Evolutionary conservation across 2,888 invertebrate genomes (phyloP), one percentile per base, ranked within the genome.

Genomic region (Caenorhabditis sp.): DNA sequence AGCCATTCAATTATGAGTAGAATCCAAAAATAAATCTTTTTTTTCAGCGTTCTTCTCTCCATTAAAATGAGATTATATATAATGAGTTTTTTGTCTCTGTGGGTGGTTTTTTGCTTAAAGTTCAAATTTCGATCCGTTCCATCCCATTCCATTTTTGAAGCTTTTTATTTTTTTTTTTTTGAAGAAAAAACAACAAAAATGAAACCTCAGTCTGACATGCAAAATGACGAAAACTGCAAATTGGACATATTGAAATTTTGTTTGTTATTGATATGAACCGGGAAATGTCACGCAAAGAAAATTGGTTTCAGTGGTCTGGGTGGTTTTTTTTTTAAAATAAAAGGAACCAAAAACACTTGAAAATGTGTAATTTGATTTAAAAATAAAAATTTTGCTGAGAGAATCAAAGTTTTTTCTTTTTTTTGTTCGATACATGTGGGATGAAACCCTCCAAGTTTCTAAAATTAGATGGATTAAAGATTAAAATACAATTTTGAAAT

Each of bases 11-110:
- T 43, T 43, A 43, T 10, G 14, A 43, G 43, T 43, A 5, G 25
- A n/a, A 26, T 57, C 26, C 27, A 25, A 57, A 57, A 57, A 57
- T 57, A 53, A 53, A 53, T 21, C 53, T 25, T 53, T 21, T 21
- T 21, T 43, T 43, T 43, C 43, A 43, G 12, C 17, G 12, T 43
- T 43, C 17, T 2, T 43, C 31, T 31, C 31, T 31, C 31, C 31
- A 31, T 31, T 31, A 31, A 43, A 10, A 43, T 17, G 43, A 43
- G 43, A 43, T 43, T 43, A 43, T 31, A 31, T 31, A 7, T 31
- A 43, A 43, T 43, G 43, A 43, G 43, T 43, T 43, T n/a, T 43
- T 43, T 43, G 14, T 43, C 14, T 43, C 43, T 43, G 43, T 43
- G 43, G 43, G 43, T 43, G 43, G 43, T 43, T 43, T 43, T 43